phyloP scores from a whole-genome alignment of 2,113 vertebrate genomes.

The Paedocypris sp. region DNA sequence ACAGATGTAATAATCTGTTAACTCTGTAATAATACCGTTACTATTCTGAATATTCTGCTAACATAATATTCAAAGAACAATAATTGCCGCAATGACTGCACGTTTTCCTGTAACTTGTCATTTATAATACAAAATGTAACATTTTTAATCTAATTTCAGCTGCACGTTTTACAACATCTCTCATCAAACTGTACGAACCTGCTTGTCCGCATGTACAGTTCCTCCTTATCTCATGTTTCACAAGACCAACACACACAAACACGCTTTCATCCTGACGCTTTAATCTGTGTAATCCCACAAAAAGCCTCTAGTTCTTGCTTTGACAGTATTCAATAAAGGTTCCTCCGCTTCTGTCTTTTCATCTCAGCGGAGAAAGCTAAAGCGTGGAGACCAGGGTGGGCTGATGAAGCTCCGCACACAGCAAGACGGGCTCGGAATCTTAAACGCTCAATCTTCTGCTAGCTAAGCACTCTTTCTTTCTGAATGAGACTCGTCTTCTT shows the following conservation, averaged over 20 bases:
- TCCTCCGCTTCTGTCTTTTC: background rate
- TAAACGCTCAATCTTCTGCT: conserved; percentile 21
- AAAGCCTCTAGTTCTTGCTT: conserved; percentile 5
- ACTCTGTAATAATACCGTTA: too few species aligned
- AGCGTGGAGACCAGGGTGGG: background rate
- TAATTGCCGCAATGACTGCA: too few species aligned
- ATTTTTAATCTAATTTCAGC: too few species aligned
- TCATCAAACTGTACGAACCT: too few species aligned
- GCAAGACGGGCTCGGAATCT: conserved; percentile 13
- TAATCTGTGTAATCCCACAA: conserved; percentile 34
- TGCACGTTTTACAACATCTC: too few species aligned
- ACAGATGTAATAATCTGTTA: too few species aligned
- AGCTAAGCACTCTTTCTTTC: background rate
- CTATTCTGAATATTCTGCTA: too few species aligned
- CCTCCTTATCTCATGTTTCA: background rate
- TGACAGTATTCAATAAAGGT: background rate
- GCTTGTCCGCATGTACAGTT: too few species aligned
- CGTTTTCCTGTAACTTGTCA: too few species aligned
- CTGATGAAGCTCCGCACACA: background rate
- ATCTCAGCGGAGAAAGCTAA: background rate
- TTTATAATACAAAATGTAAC: too few species aligned
- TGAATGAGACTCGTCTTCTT: background rate
- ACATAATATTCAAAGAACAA: too few species aligned
- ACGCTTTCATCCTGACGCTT: conserved; percentile 5
- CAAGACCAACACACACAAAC: background rate